Base-by-base conservation (phyloP, 2,113 vertebrate species). In the Rhinolophus ferrumequinum region DNA sequence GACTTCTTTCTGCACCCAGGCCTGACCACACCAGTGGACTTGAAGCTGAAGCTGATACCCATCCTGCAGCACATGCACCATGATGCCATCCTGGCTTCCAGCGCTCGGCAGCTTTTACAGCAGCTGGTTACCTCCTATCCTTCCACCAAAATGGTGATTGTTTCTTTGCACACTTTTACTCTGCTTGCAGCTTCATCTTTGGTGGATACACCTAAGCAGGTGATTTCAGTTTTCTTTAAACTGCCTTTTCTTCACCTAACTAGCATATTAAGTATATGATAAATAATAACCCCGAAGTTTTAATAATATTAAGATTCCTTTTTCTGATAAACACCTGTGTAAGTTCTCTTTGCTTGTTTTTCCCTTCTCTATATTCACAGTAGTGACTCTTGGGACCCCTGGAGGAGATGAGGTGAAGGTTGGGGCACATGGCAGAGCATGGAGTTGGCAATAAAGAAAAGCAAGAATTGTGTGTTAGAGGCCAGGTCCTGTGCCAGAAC, bases 11-110 rank as follows among this genome's bases (percentile, higher is more conserved):
- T 87, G 24, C 24, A 7, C 83, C 7, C 11, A 99, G 99, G 99
- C 67, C 97, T 99, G 93, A 99, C 99, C 75, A 99, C 99, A 0
- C 99, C 99, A 0, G 99, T 99, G 87, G 99, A 99, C 73, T 96
- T 99, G 98, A 99, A 99, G 98, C 98, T 99, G 97, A 99, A 99
- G 98, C 38, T 99, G 97, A 99, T 99, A 88, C 99, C 99, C 8
- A 99, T 99, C 97, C 98, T 99, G 5, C 99, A 99, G 98, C 99
- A 99, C 98, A 99, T 99, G 99, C 99, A 99, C 95, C 99, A 99
- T 0, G 99, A 99, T 1, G 99, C 99, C 1, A 98, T 99, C 92
- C 86, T 99, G 97, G 99, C 99, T 2, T 99, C 99, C 95, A 99
- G 99, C 90, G 99, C 99, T 60, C 98, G 99, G 5, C 99, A 99